These are phyloP conservation scores for Dynastes tityus DNA, from an alignment of 2,888 invertebrate genomes.

Conservation along the genomic window DNA sequence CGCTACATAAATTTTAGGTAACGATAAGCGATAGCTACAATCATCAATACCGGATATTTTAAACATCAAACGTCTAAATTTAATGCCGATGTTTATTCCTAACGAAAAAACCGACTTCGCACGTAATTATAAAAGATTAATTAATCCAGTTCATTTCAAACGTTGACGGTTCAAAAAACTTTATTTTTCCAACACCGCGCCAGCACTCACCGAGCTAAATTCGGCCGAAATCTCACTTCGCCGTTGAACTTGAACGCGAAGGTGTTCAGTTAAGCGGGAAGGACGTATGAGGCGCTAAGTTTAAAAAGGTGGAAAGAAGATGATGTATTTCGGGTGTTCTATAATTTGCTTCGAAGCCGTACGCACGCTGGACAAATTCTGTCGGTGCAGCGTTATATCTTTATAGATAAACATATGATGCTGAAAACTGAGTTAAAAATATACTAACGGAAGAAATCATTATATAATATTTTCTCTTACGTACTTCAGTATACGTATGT, in stretches of 20 bases:
- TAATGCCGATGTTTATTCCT: neutral
- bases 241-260: slow-evolving; percentile 26
- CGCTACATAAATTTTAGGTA: too few relatives aligned
- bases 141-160: slow-evolving; percentile 14
- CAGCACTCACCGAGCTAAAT: neutral
- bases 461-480: too few relatives aligned
- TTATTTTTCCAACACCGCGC: neutral
- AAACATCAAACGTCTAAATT: slow-evolving; percentile 24
- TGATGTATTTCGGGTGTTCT: slow-evolving; percentile 31
- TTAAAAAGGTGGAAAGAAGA: slow-evolving; percentile 2
- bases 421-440: too few relatives aligned
- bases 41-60: neutral
- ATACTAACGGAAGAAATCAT: too few relatives aligned
- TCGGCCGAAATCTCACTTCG: neutral
- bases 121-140: slow-evolving; percentile 36
- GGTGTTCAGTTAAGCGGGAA: slow-evolving; percentile 16
- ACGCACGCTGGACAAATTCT: neutral
- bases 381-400: too few relatives aligned
- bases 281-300: neutral
- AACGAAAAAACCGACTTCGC: slow-evolving; percentile 15
- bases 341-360: slow-evolving; percentile 37
- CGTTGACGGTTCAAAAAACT: slow-evolving; percentile 27
- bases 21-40: too few relatives aligned
- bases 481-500: too few relatives aligned
- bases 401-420: too few relatives aligned